phyloP scores from a whole-genome alignment of 2,888 invertebrate genomes.

The Drosophila infuscata region DNA sequence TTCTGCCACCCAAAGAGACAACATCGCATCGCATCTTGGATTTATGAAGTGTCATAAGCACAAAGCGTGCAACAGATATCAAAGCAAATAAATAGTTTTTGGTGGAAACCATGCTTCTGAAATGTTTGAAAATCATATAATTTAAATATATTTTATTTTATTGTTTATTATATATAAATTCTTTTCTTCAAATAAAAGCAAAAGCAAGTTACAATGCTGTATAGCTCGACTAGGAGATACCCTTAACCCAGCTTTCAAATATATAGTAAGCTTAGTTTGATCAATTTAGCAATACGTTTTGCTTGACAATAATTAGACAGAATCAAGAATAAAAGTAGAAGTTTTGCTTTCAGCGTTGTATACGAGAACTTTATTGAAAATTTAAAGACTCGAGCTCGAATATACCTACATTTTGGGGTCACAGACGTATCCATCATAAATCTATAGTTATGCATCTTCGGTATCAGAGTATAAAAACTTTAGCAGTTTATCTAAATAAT shows the following conservation, averaged over 20 bases:
- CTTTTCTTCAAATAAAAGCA: not conserved
- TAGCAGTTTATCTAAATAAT: too few relatives aligned
- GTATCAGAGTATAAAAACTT: too few relatives aligned
- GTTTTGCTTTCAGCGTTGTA: not conserved
- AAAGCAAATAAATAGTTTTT: slow-evolving; percentile 5
- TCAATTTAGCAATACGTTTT: not conserved
- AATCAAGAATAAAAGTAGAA: not conserved
- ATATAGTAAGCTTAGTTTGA: too few relatives aligned
- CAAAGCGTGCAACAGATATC: slow-evolving; percentile 31
- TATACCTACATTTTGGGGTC: too few relatives aligned
- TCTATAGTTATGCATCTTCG: too few relatives aligned
- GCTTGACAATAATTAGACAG: not conserved
- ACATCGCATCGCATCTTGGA: slow-evolving; percentile 22
- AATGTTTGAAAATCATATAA: not conserved
- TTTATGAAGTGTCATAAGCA: slow-evolving; percentile 45
- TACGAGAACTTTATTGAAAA: not conserved
- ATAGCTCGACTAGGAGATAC: too few relatives aligned
- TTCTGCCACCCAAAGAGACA: slow-evolving; percentile 4
- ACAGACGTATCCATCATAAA: too few relatives aligned
- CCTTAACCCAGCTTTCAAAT: too few relatives aligned
- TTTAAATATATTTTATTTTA: not conserved
- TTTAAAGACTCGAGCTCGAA: not conserved
- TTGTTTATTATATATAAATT: not conserved
- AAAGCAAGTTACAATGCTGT: too few relatives aligned
- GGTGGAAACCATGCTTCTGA: slow-evolving; percentile 4